These are phyloP conservation scores for Babyrousa celebensis DNA, from an alignment of 2,797 vertebrate species.

Conservation along the genomic window DNA sequence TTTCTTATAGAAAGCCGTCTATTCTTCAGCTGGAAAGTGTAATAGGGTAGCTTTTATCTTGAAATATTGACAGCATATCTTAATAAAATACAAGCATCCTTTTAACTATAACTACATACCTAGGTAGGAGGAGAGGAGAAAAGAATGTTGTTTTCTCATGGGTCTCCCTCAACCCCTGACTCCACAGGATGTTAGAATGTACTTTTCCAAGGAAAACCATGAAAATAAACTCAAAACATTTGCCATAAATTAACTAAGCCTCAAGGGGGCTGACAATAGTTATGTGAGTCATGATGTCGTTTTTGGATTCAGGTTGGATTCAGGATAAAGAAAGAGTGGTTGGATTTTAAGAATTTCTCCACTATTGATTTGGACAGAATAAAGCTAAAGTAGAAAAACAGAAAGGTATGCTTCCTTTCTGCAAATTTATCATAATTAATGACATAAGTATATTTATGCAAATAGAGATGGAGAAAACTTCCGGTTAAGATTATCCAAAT, in stretches of 20 bases:
- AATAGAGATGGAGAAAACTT: neutral
- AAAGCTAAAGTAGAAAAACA: conserved; percentile 13
- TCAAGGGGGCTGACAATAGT: neutral
- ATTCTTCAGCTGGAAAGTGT: neutral
- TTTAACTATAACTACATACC: neutral
- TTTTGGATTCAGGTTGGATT: conserved; percentile 1
- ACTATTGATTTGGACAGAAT: neutral
- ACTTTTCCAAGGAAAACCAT: conserved; percentile 57
- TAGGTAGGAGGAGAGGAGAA: neutral
- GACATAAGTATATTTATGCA: neutral
- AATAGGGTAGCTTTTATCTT: neutral
- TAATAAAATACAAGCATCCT: conserved; percentile 19
- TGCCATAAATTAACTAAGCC: neutral
- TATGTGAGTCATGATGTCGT: conserved; percentile 3
- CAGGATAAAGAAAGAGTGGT: neutral
- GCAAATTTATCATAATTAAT: neutral
- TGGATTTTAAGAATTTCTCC: conserved; percentile 52
- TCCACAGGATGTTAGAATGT: neutral
- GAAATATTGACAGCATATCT: neutral
- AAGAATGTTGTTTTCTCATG: neutral
- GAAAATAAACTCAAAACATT: conserved; percentile 22
- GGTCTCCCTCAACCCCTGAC: fast-evolving
- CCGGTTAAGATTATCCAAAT: neutral
- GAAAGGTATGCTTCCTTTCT: neutral
- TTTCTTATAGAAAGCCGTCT: neutral